Evolutionary conservation across 2,113 vertebrate genomes (phyloP).

Genomic region (Scatophagus argus): DNA sequence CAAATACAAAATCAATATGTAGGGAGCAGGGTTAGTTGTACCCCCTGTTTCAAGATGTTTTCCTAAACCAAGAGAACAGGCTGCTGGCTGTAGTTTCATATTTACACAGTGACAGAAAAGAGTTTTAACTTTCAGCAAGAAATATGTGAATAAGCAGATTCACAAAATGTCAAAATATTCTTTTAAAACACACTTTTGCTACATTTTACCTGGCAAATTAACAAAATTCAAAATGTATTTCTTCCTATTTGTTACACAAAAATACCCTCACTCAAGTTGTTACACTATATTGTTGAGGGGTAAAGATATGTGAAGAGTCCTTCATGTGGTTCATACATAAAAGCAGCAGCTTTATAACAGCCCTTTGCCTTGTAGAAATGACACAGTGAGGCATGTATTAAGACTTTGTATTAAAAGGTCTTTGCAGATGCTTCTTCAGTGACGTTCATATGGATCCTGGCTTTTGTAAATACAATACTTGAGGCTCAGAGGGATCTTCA

Average conservation of each 20-base stretch:
- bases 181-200: conserved; percentile 17
- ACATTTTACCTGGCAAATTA: conserved; percentile 5
- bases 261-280: conserved; percentile 7
- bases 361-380: conserved; percentile 41
- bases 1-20: not conserved
- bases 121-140: not conserved
- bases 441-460: conserved; percentile 50
- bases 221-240: not conserved
- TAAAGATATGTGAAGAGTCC: conserved; percentile 27
- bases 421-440: conserved; percentile 46
- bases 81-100: not conserved
- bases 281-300: conserved; percentile 40
- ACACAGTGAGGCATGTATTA: conserved; percentile 49
- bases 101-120: not conserved
- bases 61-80: not conserved
- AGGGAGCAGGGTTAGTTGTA: not conserved
- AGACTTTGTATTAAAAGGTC: conserved; percentile 46
- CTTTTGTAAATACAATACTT: conserved; percentile 73
- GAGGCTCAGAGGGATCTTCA: conserved; percentile 53
- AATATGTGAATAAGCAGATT: not conserved
- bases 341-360: conserved; percentile 44
- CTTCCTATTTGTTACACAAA: not conserved
- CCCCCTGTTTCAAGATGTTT: not conserved
- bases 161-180: not conserved
- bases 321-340: conserved; percentile 59